These are phyloP conservation scores for Struthio camelus DNA, from an alignment of 2,113 vertebrate genomes.

Conservation along the genomic window DNA sequence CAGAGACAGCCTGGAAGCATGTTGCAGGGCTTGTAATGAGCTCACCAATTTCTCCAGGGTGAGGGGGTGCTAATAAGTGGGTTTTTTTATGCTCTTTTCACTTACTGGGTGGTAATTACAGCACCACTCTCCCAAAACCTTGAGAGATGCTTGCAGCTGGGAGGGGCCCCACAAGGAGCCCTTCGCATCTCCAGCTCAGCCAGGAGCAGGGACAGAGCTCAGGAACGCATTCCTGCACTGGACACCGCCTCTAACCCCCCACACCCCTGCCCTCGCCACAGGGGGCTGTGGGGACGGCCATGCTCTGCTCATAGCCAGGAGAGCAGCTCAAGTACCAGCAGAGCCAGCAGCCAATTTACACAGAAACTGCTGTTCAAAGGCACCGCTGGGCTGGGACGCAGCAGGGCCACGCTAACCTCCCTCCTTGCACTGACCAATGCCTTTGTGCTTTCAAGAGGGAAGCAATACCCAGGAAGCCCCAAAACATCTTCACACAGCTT, in stretches of 20 bases:
- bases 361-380: neutral
- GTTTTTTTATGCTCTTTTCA: neutral
- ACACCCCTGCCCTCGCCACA: rapidly evolving
- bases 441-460: neutral
- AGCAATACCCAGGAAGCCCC: neutral
- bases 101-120: neutral
- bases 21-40: neutral
- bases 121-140: neutral
- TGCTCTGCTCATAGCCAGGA: neutral
- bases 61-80: neutral
- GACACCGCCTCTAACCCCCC: neutral
- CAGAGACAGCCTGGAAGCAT: neutral
- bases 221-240: neutral
- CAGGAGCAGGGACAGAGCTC: neutral
- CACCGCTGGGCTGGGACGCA: neutral
- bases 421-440: neutral
- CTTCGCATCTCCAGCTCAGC: neutral
- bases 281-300: neutral
- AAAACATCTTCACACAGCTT: neutral
- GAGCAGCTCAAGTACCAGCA: neutral
- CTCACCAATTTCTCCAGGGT: neutral
- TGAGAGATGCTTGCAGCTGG: neutral
- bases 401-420: neutral
- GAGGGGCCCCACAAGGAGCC: neutral
- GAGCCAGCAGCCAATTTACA: neutral